Evolutionary conservation across 2,797 vertebrate species (phyloP).

Genomic region (Tenualosa ilisha): DNA sequence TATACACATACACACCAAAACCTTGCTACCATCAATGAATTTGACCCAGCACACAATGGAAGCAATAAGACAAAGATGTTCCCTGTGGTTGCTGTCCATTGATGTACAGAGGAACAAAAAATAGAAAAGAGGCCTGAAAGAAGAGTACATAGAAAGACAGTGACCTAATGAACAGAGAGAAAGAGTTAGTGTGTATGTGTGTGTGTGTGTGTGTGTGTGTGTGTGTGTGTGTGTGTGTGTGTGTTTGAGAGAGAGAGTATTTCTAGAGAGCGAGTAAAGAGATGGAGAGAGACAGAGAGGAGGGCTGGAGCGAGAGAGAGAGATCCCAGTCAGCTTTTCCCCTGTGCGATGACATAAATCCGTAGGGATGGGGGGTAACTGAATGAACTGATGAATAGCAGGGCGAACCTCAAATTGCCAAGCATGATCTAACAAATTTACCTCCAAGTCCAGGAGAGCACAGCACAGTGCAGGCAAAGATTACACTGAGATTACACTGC

Average conservation of each 20-base stretch:
- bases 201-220: too few species aligned
- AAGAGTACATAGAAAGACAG: background rate
- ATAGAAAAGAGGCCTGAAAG: background rate
- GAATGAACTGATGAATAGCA: background rate
- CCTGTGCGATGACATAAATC: background rate
- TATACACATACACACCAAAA: background rate
- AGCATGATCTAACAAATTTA: conserved; percentile 1
- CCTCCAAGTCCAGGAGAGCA: conserved; percentile 9
- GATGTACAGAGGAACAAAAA: background rate
- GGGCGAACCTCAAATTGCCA: background rate
- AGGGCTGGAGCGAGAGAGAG: background rate
- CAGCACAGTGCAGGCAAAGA: background rate
- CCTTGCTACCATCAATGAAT: background rate
- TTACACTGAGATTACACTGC: background rate
- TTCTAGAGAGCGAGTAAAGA: background rate
- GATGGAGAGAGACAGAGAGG: background rate
- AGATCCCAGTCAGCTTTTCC: background rate
- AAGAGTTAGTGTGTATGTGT: background rate
- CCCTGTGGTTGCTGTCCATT: conserved; percentile 20
- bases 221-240: too few species aligned
- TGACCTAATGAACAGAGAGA: background rate
- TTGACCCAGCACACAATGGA: background rate
- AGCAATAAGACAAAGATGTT: conserved; percentile 34
- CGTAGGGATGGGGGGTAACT: background rate
- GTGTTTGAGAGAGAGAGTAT: background rate